phyloP scores from a whole-genome alignment of 2,797 vertebrate species.

The Leptatherina wallacei region DNA sequence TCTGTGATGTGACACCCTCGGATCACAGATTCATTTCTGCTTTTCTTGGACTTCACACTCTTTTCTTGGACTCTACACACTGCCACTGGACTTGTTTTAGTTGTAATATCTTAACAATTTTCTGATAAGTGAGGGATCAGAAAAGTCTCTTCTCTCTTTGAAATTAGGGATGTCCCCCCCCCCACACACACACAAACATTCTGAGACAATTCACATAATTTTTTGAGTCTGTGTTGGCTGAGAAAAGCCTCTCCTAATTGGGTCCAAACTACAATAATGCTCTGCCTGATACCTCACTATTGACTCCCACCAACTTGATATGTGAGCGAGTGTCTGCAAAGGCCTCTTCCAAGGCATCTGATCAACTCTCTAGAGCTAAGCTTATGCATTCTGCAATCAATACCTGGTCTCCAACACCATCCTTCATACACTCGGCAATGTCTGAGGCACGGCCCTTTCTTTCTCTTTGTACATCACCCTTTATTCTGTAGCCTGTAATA shows the following conservation, averaged over 20 bases:
- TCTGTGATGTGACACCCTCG: no score
- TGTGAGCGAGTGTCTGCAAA: neutral
- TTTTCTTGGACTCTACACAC: no score
- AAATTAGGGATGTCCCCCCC: neutral
- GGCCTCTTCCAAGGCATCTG: constrained; percentile 53
- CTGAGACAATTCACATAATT: neutral
- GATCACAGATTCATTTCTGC: no score
- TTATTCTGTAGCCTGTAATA: constrained; percentile 47
- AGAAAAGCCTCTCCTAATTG: constrained; percentile 20
- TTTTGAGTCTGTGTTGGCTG: neutral
- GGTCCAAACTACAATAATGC: constrained; percentile 49
- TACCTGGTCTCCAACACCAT: constrained; percentile 57
- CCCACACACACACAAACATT: neutral
- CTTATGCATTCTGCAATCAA: constrained; percentile 60
- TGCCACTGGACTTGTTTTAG: no score
- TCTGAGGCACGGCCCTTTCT: constrained; percentile 38
- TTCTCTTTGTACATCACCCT: constrained; percentile 40
- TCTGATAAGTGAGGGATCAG: neutral
- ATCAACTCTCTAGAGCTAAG: constrained; percentile 68
- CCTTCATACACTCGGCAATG: constrained; percentile 49
- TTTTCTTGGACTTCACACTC: no score
- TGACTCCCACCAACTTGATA: constrained; percentile 34
- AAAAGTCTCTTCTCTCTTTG: neutral
- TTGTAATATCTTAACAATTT: no score
- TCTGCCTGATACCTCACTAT: constrained; percentile 50